Base-by-base conservation (phyloP, 2,113 vertebrate genomes). In the Phrynosoma blainvillii region DNA sequence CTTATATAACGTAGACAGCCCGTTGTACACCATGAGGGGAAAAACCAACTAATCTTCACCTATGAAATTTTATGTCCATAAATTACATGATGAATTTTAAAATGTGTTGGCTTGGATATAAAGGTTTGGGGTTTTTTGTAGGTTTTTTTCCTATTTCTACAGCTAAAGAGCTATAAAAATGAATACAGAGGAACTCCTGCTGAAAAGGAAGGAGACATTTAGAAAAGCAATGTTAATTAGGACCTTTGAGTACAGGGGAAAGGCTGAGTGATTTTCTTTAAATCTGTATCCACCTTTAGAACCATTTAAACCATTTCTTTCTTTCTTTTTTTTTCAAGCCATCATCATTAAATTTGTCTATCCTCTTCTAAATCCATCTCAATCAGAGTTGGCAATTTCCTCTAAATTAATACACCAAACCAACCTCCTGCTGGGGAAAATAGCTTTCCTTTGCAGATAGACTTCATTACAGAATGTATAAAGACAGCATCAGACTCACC, bases 361-460 rank as follows among this genome's bases (percentile, higher is more conserved):
- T 47, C 40, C 80, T 87, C 80, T 85, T 86, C 84, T 75, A 0
- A 3, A 76, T 89, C 87, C 0, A 1, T 36, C 32, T 90, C 82
- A 94, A 92, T 94, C 89, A 93, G 85, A 93, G 86, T 52, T 0
- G 0, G 90, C 79, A 75, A 66, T 78, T 94, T 94, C 77, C 89
- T 94, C 94, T 93, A 91, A 93, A 94, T 92, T 91, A 92, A 87
- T 78, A 86, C 68, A 89, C 92, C 90, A 92, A 85, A 79, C 68
- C 47, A 92, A 75, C 88, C 73, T 82, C 86, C 77, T 84, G 89
- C 91, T 85, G 91, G 84, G 82, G 90, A 88, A 93, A 95, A 78
- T 79, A 89, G 65, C 56, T 93, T 91, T 91, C 90, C 91, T 91
- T 87, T 42, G 83, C 88, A 77, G 82, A 59, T 74, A 77, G 78